phyloP scores from a whole-genome alignment of 2,113 vertebrate genomes.

The Benitochromis conjunctus region DNA sequence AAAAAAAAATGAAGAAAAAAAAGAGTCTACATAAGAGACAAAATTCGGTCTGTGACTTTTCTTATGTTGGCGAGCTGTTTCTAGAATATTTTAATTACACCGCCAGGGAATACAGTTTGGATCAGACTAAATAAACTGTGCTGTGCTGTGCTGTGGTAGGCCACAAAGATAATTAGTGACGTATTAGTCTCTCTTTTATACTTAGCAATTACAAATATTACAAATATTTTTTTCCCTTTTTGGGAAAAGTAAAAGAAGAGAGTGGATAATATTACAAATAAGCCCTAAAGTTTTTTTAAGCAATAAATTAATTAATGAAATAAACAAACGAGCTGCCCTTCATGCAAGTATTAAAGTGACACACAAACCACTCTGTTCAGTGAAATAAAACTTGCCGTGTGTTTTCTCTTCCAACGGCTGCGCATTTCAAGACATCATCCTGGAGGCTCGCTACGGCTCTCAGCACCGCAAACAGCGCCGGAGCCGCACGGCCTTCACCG shows the following conservation, averaged over 20 bases:
- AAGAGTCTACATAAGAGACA: neutral
- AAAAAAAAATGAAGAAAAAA: no score
- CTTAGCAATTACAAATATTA: neutral
- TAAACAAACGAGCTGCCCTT: neutral
- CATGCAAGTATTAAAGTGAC: neutral
- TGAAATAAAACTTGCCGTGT: slow-evolving; percentile 89
- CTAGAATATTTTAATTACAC: neutral
- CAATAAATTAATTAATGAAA: neutral
- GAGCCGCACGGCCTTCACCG: slow-evolving; percentile 93
- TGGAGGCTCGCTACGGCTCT: slow-evolving; percentile 98
- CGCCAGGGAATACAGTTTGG: neutral
- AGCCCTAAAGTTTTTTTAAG: neutral
- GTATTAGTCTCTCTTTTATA: neutral
- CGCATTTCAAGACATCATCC: slow-evolving; percentile 99
- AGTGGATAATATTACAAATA: neutral
- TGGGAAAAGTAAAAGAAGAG: neutral
- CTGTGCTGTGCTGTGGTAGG: neutral
- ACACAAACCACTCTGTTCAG: slow-evolving; percentile 14
- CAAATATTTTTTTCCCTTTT: neutral
- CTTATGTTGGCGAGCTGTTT: neutral
- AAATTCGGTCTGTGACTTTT: neutral
- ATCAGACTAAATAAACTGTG: neutral
- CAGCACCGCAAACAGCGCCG: slow-evolving; percentile 98
- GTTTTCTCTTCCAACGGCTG: slow-evolving; percentile 95
- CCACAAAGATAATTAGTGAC: neutral